Percentiles rank a stretch among this genome's conserved stretches.
phyloP scores from a whole-genome alignment of 2,888 invertebrate species.

The Microplitis manilae region DNA sequence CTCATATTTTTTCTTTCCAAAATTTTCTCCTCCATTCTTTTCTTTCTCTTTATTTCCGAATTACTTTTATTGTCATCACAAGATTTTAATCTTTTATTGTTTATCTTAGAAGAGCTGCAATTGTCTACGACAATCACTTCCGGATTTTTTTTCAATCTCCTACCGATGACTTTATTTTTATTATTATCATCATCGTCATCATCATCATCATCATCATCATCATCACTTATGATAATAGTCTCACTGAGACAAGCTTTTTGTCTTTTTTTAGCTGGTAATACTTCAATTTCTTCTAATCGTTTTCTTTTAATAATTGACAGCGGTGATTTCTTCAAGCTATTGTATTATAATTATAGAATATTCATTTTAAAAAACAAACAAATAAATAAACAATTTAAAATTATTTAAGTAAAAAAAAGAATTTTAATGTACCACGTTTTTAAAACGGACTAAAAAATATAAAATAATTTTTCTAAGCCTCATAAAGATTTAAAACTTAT shows the following conservation, averaged over 20 bases:
- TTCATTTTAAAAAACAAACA: background rate
- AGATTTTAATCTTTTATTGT: background rate
- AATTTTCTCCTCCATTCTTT: background rate
- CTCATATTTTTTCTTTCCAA: background rate
- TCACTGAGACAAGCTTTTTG: conserved; percentile 30
- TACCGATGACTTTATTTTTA: background rate
- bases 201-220: conserved; percentile 9
- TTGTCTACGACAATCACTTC: background rate
- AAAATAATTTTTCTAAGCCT: too few species aligned
- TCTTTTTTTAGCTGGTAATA: conserved; percentile 29
- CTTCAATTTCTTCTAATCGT: background rate
- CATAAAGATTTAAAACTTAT: too few species aligned
- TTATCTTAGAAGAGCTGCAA: background rate
- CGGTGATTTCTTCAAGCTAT: conserved; percentile 1
- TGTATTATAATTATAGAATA: background rate
- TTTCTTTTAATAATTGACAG: background rate
- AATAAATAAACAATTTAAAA: background rate
- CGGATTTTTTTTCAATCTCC: background rate
- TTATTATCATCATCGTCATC: background rate
- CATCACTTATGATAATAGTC: conserved; percentile 45
- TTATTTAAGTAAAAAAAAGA: background rate
- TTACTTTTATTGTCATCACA: background rate
- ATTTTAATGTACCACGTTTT: too few species aligned
- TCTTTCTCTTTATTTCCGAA: background rate
- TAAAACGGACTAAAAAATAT: too few species aligned